Conservation (phyloP, 2,113 vertebrate species). For the Thunnus thynnus region DNA sequence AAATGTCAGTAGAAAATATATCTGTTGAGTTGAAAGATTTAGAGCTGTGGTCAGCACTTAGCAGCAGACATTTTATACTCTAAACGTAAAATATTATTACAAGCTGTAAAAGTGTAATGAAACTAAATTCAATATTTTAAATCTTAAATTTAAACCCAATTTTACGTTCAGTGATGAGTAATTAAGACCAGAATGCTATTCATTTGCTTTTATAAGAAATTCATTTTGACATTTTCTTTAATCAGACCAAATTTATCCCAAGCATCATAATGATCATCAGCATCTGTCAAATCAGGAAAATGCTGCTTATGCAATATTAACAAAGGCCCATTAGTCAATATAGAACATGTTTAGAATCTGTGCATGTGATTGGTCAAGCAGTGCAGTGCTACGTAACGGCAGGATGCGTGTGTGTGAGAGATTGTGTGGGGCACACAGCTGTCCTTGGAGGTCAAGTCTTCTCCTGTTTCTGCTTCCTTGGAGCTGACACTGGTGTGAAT, state of each 20-base stretch:
- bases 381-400: slow-evolving; percentile 16
- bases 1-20: not conserved
- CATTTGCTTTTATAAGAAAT: not conserved
- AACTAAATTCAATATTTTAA: not conserved
- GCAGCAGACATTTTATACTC: too few species aligned
- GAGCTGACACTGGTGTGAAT: slow-evolving; percentile 79
- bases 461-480: slow-evolving; percentile 79
- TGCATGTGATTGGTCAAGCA: slow-evolving; percentile 4
- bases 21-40: not conserved
- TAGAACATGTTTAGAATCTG: not conserved
- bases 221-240: not conserved
- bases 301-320: not conserved
- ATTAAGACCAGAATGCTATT: not conserved
- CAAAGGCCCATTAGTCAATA: not conserved
- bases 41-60: not conserved
- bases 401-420: slow-evolving; percentile 32
- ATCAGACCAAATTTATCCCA: not conserved
- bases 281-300: not conserved
- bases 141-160: not conserved
- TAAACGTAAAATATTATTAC: not conserved
- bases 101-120: not conserved
- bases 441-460: slow-evolving; percentile 73
- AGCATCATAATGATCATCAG: not conserved
- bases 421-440: slow-evolving; percentile 64
- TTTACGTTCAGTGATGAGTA: not conserved